Evolutionary conservation across 2,888 invertebrate genomes (phyloP), one percentile per base, ranked within the genome.

Genomic region (Philaethria dido): DNA sequence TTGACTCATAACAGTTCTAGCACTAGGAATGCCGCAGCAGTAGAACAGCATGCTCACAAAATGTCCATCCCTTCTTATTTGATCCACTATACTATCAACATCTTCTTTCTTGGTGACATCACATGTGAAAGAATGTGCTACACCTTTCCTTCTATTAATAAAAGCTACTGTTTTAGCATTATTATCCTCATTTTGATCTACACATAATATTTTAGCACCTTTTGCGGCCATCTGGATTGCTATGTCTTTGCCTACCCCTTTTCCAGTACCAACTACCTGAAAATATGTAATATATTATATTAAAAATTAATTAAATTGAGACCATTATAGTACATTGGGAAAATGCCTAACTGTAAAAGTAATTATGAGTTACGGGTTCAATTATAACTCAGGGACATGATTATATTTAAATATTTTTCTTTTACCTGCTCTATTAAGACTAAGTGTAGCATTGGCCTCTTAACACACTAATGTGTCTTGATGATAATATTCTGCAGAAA

Each of bases 191-290:
- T 95, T 94, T 59, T 94, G 92, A 78, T 96, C 96, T 69, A 96
- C 94, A 71, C 96, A 94, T 1, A 96, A 92, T 1, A 96, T 93
- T 57, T 83, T 89, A 1, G 94, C 94, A 48, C 94, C 94, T 25
- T 93, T 82, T 13, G 86, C 85, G 1, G 94, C 93, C 65, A 95
- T 80, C 75, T 94, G 94, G 68, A 94, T 83, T 0, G 95, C 94
- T 69, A 95, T 83, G 78, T 95, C 94, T 66, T 93, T 90, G 0
- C 96, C 96, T 5, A 96, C 91, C 16, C 95, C 95, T 75, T 94
- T 88, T 50, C 95, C 95, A 48, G 95, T 93, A n/a, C 96, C 96
- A 63, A 96, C 94, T 13, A 96, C 90, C 95, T 95, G 77, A 54
- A 85, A 76, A 50, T 33, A 13, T 18, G 20, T 0, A 14, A 16